These are phyloP conservation scores for Odocoileus hemionus DNA, from an alignment of 2,113 vertebrate genomes.

Conservation along the genomic window DNA sequence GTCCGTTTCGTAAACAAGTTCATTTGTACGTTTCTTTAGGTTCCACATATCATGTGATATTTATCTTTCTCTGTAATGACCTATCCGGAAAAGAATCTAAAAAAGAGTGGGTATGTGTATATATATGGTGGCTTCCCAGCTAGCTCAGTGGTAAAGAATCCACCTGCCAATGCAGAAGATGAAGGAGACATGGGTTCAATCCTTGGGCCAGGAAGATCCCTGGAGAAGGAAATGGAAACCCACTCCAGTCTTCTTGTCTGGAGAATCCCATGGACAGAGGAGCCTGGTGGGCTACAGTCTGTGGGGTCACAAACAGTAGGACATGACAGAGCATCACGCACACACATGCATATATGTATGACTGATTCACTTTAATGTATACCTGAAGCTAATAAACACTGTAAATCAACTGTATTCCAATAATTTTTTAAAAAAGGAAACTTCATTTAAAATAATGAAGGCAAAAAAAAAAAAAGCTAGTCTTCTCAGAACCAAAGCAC, in stretches of 20 bases:
- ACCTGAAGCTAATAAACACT: neutral
- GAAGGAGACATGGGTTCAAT: neutral
- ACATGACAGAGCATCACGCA: fast-evolving
- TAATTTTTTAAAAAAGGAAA: neutral
- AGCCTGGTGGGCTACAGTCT: neutral
- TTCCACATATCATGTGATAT: neutral
- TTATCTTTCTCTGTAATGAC: neutral
- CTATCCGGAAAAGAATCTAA: neutral
- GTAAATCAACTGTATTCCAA: neutral
- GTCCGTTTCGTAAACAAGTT: neutral
- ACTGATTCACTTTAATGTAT: neutral
- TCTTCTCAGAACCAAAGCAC: neutral
- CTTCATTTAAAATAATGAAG: neutral
- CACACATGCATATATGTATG: neutral
- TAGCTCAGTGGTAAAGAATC: neutral
- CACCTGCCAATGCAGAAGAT: neutral
- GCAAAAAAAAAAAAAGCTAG: neutral
- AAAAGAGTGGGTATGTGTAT: neutral
- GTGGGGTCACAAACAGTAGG: neutral
- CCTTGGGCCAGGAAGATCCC: neutral
- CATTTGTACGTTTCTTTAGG: neutral
- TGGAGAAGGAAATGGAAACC: neutral
- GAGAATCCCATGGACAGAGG: neutral
- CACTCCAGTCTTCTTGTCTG: neutral
- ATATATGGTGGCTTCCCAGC: neutral